Evolutionary conservation across 1,140 invertebrate species (phyloP), one percentile per base, ranked within the genome.

Genomic region (Mactra quadrangularis): DNA sequence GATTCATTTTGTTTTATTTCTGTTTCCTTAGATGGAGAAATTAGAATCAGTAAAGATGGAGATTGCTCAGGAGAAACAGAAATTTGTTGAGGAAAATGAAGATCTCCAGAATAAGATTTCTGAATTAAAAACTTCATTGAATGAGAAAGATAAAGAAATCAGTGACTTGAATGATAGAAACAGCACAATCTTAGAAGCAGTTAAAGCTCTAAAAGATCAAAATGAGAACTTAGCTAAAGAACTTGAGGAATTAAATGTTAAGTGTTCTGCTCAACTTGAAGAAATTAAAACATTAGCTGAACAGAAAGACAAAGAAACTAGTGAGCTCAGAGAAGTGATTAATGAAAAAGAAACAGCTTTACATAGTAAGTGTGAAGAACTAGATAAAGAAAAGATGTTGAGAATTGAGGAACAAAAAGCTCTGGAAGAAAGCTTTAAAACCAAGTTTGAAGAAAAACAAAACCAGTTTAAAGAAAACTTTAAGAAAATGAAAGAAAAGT

Each of bases 401-500:
- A 60, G n/a, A 29, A 60, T 45, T 60, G 64, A 81, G 53, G 82
- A 84, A 64, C 66, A 84, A 11, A 85, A 85, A 72, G 53, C 66
- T 13, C 41, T 88, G 57, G 89, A 90, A 50, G 87, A 85, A 35
- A 86, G 85, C 59, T 89, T 90, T 70, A 89, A 87, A 83, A 75
- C 79, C 22, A 77, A 90, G 55, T 89, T 89, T 85, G 85, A 90
- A 52, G 87, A 90, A 45, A 84, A 86, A 66, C 86, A 89, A 60
- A 78, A 60, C n/a, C 83, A 87, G 70, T 87, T 78, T 59, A 90
- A 90, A 70, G 89, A 90, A 25, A 86, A 78, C 22, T 76, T 89
- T 83, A 78, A 81, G 19, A 89, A 88, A 82, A 70, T 90, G 33
- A 91, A 88, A 77, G 87, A 92, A 64, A 85, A 88, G 66, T 90